A percentile compares a stretch with the other conserved stretches of the same genome.
These are phyloP conservation scores for Tetramorium simillimum DNA, from an alignment of 1,140 invertebrate species.

Conservation along the genomic window DNA sequence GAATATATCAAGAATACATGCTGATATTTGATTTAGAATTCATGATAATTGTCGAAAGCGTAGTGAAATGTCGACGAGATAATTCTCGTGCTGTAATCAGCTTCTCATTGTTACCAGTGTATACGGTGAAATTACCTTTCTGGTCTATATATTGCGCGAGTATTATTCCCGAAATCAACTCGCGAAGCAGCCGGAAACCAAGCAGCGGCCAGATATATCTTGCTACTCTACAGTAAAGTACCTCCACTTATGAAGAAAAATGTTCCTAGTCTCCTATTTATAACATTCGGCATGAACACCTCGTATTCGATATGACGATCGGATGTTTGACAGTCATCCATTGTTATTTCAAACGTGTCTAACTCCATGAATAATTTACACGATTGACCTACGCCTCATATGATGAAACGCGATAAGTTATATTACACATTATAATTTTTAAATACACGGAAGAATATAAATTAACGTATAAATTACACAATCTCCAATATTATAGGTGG, in stretches of 20 bases:
- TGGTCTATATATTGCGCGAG: neutral
- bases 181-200: neutral
- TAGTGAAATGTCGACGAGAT: neutral
- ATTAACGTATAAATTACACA: neutral
- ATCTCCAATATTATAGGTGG: neutral
- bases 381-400: slow-evolving; percentile 5
- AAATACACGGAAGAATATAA: neutral
- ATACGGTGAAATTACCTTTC: neutral
- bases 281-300: neutral
- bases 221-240: neutral
- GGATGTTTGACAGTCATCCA: neutral
- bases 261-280: neutral
- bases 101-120: neutral
- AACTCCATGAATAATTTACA: slow-evolving; percentile 37
- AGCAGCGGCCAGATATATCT: neutral
- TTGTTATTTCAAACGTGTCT: neutral
- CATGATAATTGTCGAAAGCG: neutral
- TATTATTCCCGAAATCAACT: neutral
- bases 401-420: slow-evolving; percentile 1
- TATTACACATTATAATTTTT: slow-evolving; percentile 17
- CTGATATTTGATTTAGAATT: slow-evolving; percentile 20
- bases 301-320: neutral
- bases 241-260: neutral
- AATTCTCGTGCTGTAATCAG: neutral
- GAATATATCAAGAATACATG: neutral